Percentiles rank a stretch among this genome's conserved stretches.
phyloP scores from a whole-genome alignment of 2,888 invertebrate species.

The Oscheius sp. region DNA sequence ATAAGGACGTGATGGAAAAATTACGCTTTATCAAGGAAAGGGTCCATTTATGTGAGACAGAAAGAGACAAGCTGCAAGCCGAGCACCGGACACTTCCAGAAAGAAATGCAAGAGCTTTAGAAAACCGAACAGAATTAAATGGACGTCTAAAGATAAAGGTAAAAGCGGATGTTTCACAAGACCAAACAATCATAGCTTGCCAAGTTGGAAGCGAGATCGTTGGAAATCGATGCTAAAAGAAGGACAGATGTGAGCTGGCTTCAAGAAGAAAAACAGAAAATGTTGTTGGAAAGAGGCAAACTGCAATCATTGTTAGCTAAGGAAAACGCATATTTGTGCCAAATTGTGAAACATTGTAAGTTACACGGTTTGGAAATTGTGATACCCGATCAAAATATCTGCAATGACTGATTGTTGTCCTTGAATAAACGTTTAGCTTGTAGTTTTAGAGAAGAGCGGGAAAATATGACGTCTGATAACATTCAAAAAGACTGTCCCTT shows the following conservation, averaged over 20 bases:
- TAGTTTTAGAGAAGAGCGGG: no score
- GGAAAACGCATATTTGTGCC: slow-evolving; percentile 14
- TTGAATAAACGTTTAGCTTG: background rate
- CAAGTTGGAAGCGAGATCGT: slow-evolving; percentile 6
- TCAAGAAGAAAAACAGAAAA: slow-evolving; percentile 1
- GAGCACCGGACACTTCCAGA: background rate
- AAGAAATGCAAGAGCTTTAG: background rate
- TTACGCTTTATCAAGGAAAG: slow-evolving; percentile 2
- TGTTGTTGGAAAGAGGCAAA: background rate
- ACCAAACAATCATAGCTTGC: slow-evolving; percentile 8
- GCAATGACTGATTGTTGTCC: slow-evolving; percentile 5
- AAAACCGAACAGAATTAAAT: background rate
- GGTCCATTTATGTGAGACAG: background rate
- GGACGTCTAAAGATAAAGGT: background rate
- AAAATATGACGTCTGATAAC: no score
- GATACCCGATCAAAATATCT: slow-evolving; percentile 6
- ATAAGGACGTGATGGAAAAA: background rate
- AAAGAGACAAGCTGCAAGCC: background rate
- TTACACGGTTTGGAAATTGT: slow-evolving; percentile 1
- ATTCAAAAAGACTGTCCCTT: no score
- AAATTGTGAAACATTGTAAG: slow-evolving; percentile 26
- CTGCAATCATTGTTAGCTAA: slow-evolving; percentile 8
- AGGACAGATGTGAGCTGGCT: background rate
- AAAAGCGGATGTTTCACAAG: background rate
- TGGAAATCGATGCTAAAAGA: background rate